Conservation (phyloP, 2,113 vertebrate species). For the Gasterosteus aculeatus region DNA sequence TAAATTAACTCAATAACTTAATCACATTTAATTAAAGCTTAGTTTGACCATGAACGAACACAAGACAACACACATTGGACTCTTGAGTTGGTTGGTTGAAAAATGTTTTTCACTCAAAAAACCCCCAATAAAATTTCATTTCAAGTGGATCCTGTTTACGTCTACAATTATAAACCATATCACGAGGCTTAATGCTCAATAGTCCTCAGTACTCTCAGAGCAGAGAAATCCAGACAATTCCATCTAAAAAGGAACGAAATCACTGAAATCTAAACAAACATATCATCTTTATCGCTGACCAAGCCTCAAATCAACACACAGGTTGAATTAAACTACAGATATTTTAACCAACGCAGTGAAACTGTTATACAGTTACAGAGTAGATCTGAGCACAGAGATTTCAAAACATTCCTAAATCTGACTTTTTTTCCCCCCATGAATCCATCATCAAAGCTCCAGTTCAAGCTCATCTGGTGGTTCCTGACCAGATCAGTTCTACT, state of each 20-base stretch:
- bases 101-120: neutral
- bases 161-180: neutral
- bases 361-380: neutral
- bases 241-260: constrained; percentile 56
- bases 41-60: constrained; percentile 15
- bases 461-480: neutral
- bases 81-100: neutral
- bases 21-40: constrained; percentile 38
- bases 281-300: neutral
- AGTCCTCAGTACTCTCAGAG: neutral
- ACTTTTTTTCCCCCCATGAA: neutral
- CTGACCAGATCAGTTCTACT: neutral
- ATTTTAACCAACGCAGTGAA: neutral
- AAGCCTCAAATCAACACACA: constrained; percentile 4
- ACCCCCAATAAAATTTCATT: neutral
- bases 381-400: neutral
- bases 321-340: neutral
- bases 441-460: constrained; percentile 8
- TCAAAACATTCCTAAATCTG: constrained; percentile 6
- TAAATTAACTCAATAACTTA: constrained; percentile 1
- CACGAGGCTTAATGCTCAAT: constrained; percentile 14
- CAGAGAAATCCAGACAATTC: constrained; percentile 18
- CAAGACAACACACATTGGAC: neutral
- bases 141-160: neutral
- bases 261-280: constrained; percentile 13